Conservation (phyloP, 2,113 vertebrate species). For the Pampusana beccarii region DNA sequence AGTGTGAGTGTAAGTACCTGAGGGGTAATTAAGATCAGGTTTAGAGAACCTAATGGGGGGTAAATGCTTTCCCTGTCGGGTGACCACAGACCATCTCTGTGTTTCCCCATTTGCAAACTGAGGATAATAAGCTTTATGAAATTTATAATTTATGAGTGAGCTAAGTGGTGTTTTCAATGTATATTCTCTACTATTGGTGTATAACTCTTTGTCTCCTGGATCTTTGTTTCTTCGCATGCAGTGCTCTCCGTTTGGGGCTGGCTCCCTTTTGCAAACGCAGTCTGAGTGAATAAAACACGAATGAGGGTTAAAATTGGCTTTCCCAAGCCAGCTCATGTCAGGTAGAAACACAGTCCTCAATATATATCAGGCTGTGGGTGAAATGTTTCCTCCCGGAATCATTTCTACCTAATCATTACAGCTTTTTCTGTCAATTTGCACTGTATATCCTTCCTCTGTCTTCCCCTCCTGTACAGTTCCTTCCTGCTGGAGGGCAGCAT, state of each 20-base stretch:
- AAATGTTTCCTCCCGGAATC: background rate
- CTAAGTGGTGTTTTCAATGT: background rate
- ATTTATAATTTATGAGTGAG: constrained; percentile 49
- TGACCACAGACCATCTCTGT: background rate
- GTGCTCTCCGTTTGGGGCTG: background rate
- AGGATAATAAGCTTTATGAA: constrained; percentile 14
- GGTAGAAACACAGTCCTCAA: background rate
- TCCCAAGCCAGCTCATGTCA: background rate
- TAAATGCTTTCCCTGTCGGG: constrained; percentile 48
- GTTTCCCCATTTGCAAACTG: constrained; percentile 15
- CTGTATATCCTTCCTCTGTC: background rate
- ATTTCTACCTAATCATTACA: background rate
- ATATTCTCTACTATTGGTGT: background rate
- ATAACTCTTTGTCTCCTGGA: background rate
- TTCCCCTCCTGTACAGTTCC: background rate
- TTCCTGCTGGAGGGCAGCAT: background rate
- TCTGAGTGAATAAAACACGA: background rate
- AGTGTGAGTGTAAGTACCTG: background rate
- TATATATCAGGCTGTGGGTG: background rate
- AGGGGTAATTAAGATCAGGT: constrained; percentile 8
- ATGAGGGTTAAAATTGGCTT: background rate
- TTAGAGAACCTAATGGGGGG: constrained; percentile 47
- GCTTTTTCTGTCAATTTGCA: background rate
- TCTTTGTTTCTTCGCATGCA: background rate
- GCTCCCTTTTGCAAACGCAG: background rate